Evolutionary conservation across 2,797 vertebrate genomes (phyloP).

Genomic region (Echeneis naucrates): DNA sequence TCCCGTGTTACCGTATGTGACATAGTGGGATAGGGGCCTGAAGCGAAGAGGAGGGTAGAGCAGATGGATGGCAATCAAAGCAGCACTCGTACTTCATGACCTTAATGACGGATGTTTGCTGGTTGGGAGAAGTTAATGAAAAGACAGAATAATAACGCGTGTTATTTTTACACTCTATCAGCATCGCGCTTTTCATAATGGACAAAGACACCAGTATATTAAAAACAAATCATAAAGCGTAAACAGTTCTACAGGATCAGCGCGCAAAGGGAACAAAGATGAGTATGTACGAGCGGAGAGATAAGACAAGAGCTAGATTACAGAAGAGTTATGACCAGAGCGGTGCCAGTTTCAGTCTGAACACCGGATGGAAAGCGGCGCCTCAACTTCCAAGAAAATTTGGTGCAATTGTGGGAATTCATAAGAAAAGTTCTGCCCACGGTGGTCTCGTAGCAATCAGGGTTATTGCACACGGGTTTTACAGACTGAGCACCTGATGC

Average conservation of each 20-base stretch:
- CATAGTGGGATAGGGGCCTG: slow-evolving; percentile 51
- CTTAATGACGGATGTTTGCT: slow-evolving; percentile 44
- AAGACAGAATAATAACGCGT: slow-evolving; percentile 3
- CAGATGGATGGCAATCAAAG: slow-evolving; percentile 55
- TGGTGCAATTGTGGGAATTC: neutral
- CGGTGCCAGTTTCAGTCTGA: slow-evolving; percentile 15
- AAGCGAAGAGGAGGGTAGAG: slow-evolving; percentile 31
- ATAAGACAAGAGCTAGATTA: slow-evolving; percentile 23
- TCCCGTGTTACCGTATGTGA: slow-evolving; percentile 64
- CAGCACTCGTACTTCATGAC: slow-evolving; percentile 17
- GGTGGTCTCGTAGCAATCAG: too few relatives aligned
- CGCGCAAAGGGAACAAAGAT: slow-evolving; percentile 1
- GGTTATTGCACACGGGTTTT: too few relatives aligned
- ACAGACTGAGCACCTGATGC: too few relatives aligned
- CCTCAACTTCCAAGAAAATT: slow-evolving; percentile 1
- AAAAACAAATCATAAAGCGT: neutral
- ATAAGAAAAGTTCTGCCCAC: slow-evolving; percentile 1
- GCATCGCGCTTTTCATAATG: neutral
- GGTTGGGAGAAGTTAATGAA: slow-evolving; percentile 24
- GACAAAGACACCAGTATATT: neutral
- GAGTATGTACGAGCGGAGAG: neutral
- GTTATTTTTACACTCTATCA: slow-evolving; percentile 9
- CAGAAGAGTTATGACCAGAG: slow-evolving; percentile 27
- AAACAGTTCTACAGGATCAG: neutral
- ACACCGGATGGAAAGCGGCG: slow-evolving; percentile 10